Percentiles rank a stretch among this genome's conserved stretches.
phyloP scores from a whole-genome alignment of 2,888 invertebrate genomes.

The Chloroclysta siterata region DNA sequence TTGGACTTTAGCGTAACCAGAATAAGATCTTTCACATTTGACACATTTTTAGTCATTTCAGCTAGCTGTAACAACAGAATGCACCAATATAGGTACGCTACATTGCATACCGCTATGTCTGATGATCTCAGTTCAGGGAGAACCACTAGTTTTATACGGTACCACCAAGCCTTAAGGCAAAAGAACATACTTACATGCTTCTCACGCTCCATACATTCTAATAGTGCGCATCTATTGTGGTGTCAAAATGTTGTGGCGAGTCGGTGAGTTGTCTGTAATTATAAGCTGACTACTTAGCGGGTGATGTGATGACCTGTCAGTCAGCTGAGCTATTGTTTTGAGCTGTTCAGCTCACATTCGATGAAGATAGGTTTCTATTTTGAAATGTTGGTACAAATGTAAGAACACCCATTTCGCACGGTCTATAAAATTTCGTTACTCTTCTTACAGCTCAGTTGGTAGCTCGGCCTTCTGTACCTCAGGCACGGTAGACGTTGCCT shows the following conservation, averaged over 20 bases:
- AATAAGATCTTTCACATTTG: too few species aligned
- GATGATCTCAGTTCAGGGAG: too few species aligned
- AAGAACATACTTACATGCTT: neutral
- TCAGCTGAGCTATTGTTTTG: slow-evolving; percentile 39
- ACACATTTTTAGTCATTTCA: too few species aligned
- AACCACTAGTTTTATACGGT: too few species aligned
- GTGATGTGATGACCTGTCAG: slow-evolving; percentile 47
- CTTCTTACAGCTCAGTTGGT: neutral
- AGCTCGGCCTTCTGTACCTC: too few species aligned
- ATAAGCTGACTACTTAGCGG: slow-evolving; percentile 58
- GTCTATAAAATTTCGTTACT: neutral
- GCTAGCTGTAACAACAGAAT: too few species aligned
- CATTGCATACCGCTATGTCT: too few species aligned
- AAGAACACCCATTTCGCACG: neutral
- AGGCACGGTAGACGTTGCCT: too few species aligned
- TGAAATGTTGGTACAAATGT: neutral
- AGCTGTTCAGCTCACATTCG: neutral
- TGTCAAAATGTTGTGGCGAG: slow-evolving; percentile 68
- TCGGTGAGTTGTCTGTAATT: slow-evolving; percentile 63
- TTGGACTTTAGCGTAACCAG: too few species aligned
- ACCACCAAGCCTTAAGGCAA: too few species aligned
- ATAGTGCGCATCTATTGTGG: slow-evolving; percentile 47
- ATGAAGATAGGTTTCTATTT: neutral
- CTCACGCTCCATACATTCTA: slow-evolving; percentile 32
- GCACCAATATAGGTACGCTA: too few species aligned